Percentiles rank a stretch among this genome's conserved stretches.
Evolutionary conservation across 2,113 vertebrate genomes (phyloP).

Genomic region (Rhinolophus sinicus): DNA sequence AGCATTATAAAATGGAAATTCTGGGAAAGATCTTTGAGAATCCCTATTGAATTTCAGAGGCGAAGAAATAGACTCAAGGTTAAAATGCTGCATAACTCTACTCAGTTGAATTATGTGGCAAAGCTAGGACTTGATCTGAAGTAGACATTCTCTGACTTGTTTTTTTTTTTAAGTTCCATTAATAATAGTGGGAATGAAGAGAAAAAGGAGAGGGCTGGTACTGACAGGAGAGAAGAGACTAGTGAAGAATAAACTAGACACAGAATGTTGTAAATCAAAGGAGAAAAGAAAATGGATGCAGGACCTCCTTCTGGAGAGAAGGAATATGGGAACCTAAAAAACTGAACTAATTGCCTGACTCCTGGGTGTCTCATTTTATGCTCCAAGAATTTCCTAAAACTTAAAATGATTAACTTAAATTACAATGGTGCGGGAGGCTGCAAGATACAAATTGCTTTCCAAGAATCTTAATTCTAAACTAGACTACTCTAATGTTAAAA

Average conservation of each 20-base stretch:
- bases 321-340: background rate
- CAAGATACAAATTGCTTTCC: background rate
- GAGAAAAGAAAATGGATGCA: background rate
- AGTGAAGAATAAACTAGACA: background rate
- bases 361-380: background rate
- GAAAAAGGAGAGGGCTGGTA: background rate
- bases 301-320: background rate
- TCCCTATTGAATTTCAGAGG: background rate
- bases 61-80: constrained; percentile 14
- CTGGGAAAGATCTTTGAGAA: background rate
- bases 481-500: background rate
- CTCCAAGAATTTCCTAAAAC: background rate
- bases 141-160: background rate
- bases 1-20: constrained; percentile 14
- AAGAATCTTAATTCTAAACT: background rate
- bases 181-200: background rate
- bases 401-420: background rate
- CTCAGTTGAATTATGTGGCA: background rate
- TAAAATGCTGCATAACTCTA: background rate
- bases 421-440: background rate
- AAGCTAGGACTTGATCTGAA: background rate
- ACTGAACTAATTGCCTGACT: background rate
- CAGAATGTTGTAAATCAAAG: background rate
- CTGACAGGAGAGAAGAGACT: background rate
- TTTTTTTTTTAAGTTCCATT: background rate